Conservation (phyloP, 2,797 vertebrate genomes). For the Natrix natrix region DNA sequence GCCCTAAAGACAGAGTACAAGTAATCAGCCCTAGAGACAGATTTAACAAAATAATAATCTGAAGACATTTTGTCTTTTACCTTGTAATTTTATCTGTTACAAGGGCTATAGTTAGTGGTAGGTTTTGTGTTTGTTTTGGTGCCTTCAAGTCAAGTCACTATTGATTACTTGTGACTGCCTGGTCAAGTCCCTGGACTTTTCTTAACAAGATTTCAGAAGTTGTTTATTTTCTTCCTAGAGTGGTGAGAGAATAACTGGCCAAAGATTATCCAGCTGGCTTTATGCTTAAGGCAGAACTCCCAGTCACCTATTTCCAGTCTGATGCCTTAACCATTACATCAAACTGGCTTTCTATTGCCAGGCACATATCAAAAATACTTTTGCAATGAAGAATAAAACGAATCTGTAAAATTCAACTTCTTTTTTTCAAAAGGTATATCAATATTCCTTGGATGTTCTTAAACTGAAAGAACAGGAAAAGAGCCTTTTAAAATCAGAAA, state of each 20-base stretch:
- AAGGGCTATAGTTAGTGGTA: not conserved
- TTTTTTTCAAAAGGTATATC: not conserved
- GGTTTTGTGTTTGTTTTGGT: not conserved
- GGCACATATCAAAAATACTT: not conserved
- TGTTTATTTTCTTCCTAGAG: not conserved
- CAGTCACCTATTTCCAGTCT: not conserved
- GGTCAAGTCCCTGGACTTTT: not conserved
- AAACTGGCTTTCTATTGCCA: not conserved
- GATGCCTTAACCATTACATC: not conserved
- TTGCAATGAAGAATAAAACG: not conserved
- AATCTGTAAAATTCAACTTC: not conserved
- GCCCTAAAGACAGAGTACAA: too few relatives aligned
- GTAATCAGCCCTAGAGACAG: too few relatives aligned
- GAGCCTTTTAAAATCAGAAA: not conserved
- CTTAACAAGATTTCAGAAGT: not conserved
- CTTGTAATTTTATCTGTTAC: too few relatives aligned
- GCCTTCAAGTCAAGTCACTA: not conserved
- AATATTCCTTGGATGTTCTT: not conserved
- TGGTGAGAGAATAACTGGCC: not conserved
- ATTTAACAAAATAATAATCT: too few relatives aligned
- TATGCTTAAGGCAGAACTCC: not conserved
- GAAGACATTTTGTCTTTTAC: too few relatives aligned
- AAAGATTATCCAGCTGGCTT: not conserved
- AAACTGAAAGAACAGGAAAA: not conserved
- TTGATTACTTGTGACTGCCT: not conserved